Conservation (phyloP, 2,113 vertebrate species). For the Ageneiosus marmoratus region DNA sequence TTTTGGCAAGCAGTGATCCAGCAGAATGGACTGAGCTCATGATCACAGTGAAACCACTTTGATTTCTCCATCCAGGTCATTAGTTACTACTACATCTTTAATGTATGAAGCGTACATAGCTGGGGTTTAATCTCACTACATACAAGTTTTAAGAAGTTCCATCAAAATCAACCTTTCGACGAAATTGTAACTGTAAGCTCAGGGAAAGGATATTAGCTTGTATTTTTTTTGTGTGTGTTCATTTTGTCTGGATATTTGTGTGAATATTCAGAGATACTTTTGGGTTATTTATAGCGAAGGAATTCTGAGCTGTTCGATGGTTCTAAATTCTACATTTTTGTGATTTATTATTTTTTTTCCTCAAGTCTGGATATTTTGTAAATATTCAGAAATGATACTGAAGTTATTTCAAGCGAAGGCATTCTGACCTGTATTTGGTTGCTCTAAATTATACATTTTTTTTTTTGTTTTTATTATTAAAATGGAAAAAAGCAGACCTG, state of each 20-base stretch:
- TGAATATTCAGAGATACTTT: slow-evolving; percentile 33
- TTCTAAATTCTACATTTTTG: slow-evolving; percentile 32
- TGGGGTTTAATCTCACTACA: slow-evolving; percentile 22
- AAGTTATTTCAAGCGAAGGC: not conserved
- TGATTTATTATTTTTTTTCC: not conserved
- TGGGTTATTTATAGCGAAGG: slow-evolving; percentile 29
- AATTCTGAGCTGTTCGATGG: slow-evolving; percentile 39
- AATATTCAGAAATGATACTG: slow-evolving; percentile 6
- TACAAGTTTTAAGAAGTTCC: slow-evolving; percentile 2
- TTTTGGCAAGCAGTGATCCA: slow-evolving; percentile 34
- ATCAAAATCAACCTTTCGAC: slow-evolving; percentile 32
- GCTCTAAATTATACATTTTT: slow-evolving; percentile 27
- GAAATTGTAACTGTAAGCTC: slow-evolving; percentile 64
- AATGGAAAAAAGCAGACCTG: slow-evolving; percentile 31
- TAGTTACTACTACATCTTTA: slow-evolving; percentile 1
- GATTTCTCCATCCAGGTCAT: slow-evolving; percentile 28
- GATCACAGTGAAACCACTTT: slow-evolving; percentile 31
- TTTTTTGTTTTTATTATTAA: slow-evolving; percentile 44
- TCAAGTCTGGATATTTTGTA: slow-evolving; percentile 21
- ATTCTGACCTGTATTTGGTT: slow-evolving; percentile 18
- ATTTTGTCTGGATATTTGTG: slow-evolving; percentile 41
- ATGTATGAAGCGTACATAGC: not conserved
- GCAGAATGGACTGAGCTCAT: slow-evolving; percentile 20
- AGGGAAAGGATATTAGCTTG: slow-evolving; percentile 62
- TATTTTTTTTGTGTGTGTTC: slow-evolving; percentile 54